Percentiles rank a stretch among this genome's conserved stretches.
phyloP scores from a whole-genome alignment of 2,888 invertebrate genomes.

The Rhynchonema sp. region DNA sequence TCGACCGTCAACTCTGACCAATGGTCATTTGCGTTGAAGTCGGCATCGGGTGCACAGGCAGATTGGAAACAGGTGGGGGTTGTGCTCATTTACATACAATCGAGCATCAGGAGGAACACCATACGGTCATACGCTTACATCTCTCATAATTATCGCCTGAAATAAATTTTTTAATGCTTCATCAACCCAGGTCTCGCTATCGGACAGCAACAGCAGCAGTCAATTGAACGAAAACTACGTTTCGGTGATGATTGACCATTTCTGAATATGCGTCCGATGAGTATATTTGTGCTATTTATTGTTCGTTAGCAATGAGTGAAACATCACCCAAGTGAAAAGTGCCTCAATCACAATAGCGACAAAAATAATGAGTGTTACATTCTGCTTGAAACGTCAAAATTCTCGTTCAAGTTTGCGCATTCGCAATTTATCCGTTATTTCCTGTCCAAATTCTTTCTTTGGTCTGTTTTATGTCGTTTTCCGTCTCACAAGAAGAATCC shows the following conservation, averaged over 20 bases:
- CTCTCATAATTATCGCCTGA: background rate
- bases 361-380: no score
- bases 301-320: no score
- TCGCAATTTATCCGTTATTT: no score
- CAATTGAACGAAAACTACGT: slow-evolving; percentile 41
- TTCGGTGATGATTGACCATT: slow-evolving; percentile 74
- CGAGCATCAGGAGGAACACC: background rate
- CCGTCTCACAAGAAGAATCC: no score
- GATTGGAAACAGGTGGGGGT: slow-evolving; percentile 18
- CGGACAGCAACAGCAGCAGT: background rate
- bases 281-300: no score
- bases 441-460: background rate
- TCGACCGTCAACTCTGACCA: slow-evolving; percentile 31
- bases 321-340: no score
- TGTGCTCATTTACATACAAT: no score
- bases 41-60: slow-evolving; percentile 19
- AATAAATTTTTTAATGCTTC: background rate
- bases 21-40: slow-evolving; percentile 36
- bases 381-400: no score
- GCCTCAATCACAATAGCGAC: no score
- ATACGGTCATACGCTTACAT: background rate
- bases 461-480: no score
- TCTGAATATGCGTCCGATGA: slow-evolving; percentile 35
- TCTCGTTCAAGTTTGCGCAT: no score
- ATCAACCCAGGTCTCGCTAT: slow-evolving; percentile 5